Percentiles rank a stretch among this genome's conserved stretches.
These are phyloP conservation scores for Temnothorax unifasciatus DNA, from an alignment of 2,888 invertebrate genomes.

Conservation along the genomic window DNA sequence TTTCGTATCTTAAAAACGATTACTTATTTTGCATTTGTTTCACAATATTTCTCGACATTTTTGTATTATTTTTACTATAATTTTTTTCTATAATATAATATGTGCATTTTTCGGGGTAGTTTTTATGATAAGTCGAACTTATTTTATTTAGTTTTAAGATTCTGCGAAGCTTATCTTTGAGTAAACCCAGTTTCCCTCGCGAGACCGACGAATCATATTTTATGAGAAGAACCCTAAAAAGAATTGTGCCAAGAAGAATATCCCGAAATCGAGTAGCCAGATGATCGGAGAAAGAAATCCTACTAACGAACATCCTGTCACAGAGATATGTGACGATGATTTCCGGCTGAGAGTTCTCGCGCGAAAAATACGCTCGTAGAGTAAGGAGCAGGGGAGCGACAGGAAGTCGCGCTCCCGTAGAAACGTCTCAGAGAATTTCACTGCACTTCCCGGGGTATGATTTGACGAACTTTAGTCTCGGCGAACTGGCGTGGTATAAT, in stretches of 20 bases:
- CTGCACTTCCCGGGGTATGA: conserved; percentile 51
- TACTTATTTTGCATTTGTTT: conserved; percentile 2
- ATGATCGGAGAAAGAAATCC: conserved; percentile 70
- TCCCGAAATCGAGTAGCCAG: conserved; percentile 71
- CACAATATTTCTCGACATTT: background rate
- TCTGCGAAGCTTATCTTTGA: background rate
- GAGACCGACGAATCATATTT: conserved; percentile 58
- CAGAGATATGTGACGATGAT: conserved; percentile 67
- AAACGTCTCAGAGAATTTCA: conserved; percentile 57
- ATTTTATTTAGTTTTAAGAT: conserved; percentile 9
- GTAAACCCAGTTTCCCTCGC: background rate
- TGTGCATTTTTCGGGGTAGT: background rate
- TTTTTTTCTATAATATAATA: background rate
- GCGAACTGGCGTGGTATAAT: conserved; percentile 45
- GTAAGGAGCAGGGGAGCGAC: conserved; percentile 41
- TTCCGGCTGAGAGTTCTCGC: conserved; percentile 59
- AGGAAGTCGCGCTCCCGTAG: conserved; percentile 61
- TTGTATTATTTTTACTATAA: background rate
- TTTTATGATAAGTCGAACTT: conserved; percentile 19
- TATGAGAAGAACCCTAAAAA: conserved; percentile 65
- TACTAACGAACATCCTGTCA: conserved; percentile 76
- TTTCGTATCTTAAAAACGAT: background rate
- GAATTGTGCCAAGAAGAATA: conserved; percentile 69
- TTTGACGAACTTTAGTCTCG: conserved; percentile 53
- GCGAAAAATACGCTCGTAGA: conserved; percentile 68